Conservation (phyloP, 2,888 invertebrate genomes). For the Entomobrya multifasciata region DNA sequence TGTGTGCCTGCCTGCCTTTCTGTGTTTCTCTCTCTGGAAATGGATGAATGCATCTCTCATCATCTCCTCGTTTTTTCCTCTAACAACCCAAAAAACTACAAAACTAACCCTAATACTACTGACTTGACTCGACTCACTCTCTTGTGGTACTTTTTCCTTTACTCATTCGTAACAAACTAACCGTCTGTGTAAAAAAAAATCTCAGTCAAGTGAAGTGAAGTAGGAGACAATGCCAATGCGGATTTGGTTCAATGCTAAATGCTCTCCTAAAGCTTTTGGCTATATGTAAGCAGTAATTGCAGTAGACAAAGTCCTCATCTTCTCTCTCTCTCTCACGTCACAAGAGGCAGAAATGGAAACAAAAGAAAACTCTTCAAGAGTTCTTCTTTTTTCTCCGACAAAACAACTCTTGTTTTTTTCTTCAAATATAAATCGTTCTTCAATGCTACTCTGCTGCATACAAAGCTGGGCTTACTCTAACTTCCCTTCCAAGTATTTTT, state of each 20-base stretch:
- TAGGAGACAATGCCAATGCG: conserved; percentile 52
- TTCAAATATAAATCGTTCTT: no score
- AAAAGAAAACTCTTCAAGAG: background rate
- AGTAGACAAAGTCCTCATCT: conserved; percentile 37
- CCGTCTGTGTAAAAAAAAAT: conserved; percentile 30
- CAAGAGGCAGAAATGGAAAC: no score
- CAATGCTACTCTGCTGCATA: background rate
- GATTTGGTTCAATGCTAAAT: conserved; percentile 48
- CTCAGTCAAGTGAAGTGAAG: conserved; percentile 17
- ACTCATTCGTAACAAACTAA: conserved; percentile 27
- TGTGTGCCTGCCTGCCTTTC: no score
- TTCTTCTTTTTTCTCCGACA: background rate
- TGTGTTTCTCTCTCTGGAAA: conserved; percentile 3
- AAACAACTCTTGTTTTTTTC: no score
- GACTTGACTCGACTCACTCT: background rate
- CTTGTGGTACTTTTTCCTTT: background rate
- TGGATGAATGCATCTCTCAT: conserved; percentile 38
- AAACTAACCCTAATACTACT: background rate
- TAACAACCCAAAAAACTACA: background rate
- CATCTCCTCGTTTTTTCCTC: background rate
- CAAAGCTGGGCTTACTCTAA: background rate
- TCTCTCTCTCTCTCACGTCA: background rate
- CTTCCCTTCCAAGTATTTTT: background rate
- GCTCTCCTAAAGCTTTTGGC: no score
- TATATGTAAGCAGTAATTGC: conserved; percentile 19